Base-by-base conservation (phyloP, 1,140 invertebrate species). In the Wasmannia auropunctata region DNA sequence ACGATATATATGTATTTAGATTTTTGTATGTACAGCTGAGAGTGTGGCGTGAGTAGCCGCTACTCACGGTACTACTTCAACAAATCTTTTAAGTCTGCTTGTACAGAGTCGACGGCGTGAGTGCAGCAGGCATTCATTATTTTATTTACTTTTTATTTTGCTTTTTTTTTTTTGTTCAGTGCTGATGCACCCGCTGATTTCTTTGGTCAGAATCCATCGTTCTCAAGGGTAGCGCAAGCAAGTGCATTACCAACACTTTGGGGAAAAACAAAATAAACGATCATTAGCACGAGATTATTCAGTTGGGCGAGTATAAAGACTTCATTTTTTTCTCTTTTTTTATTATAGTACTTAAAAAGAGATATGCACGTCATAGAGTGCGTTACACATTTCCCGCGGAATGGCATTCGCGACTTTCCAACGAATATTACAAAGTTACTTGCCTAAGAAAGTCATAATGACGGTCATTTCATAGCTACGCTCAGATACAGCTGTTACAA, bases 81-180 rank as follows among this genome's bases (percentile, higher is more conserved):
- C 88, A 91, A 93, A 94, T 93, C 88, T 91, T 46, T 46, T 94
- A 94, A 94, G 91, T 93, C 92, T 93, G 92, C 93, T 92, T 94
- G 92, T 95, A 91, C 92, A 86, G 91, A 93, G 91, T 95, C 86
- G 92, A 90, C 92, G 87, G 91, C 91, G 91, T 91, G 85, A 93
- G 90, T 94, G 91, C 90, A 92, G 92, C 93, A 93, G 93, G 92
- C 93, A 95, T 94, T 95, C 94, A 95, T 95, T 94, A 92, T 94
- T 93, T 94, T 92, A 91, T 89, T 93, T n/a, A n/a, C n/a, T n/a
- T n/a, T n/a, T n/a, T n/a, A n/a, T n/a, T 94, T 91, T 92, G 90
- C 91, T 92, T 94, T 90, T 91, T 43, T 58, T 94, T 91, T 92
- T 87, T 65, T 88, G 62, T 87, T 94, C 93, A 94, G 92, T 93